Evolutionary conservation across 1,140 invertebrate genomes (phyloP).

Genomic region (Anadara kagoshimensis): DNA sequence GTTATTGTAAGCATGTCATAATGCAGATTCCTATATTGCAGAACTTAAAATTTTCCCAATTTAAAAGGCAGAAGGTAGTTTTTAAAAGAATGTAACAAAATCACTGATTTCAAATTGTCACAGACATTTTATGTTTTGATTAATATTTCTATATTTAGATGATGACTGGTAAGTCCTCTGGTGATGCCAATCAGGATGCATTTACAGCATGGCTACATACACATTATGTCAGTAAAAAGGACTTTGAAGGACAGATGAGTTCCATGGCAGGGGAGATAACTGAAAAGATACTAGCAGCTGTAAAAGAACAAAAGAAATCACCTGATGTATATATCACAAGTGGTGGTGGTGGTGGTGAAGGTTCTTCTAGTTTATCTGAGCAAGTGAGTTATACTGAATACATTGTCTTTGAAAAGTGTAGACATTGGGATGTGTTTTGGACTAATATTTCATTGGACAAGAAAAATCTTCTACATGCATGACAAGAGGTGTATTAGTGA

Average conservation of each 20-base stretch:
- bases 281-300: constrained; percentile 51
- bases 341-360: constrained; percentile 14
- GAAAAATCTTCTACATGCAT: too few relatives aligned
- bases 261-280: constrained; percentile 69
- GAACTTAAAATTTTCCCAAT: too few relatives aligned
- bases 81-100: too few relatives aligned
- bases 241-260: constrained; percentile 72
- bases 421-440: too few relatives aligned
- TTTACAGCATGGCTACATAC: constrained; percentile 74
- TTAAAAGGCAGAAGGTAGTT: too few relatives aligned
- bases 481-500: too few relatives aligned
- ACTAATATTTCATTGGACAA: too few relatives aligned
- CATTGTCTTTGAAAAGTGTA: too few relatives aligned
- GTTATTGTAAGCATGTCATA: too few relatives aligned
- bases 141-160: constrained; percentile 35
- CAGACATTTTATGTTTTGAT: too few relatives aligned
- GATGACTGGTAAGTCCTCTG: constrained; percentile 47
- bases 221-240: constrained; percentile 74
- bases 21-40: too few relatives aligned
- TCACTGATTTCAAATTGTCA: too few relatives aligned
- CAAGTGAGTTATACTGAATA: constrained; percentile 11
- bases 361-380: constrained; percentile 18
- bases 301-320: constrained; percentile 39
- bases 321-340: background rate
- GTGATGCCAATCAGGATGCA: constrained; percentile 39